A percentile compares a stretch with the other conserved stretches of the same genome.
Evolutionary conservation across 1,140 invertebrate species (phyloP).

Genomic region (Nasonia longicornis): DNA sequence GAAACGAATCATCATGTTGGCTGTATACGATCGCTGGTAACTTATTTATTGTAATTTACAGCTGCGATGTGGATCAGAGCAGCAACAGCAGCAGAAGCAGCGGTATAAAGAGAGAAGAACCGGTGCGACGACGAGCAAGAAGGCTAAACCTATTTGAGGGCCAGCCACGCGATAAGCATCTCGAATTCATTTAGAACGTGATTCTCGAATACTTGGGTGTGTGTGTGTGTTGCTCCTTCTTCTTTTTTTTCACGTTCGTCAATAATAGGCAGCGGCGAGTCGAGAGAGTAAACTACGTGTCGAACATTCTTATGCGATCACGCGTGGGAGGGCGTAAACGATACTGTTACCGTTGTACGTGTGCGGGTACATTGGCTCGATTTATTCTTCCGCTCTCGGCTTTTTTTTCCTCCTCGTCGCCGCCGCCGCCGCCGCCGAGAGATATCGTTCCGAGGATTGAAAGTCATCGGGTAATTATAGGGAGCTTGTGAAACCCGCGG

Average conservation of each 20-base stretch:
- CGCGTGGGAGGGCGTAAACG: constrained; percentile 41
- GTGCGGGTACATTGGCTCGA: constrained; percentile 8
- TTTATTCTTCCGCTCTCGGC: constrained; percentile 5
- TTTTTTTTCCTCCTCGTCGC: background rate
- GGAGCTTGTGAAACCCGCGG: background rate
- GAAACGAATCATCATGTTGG: constrained; percentile 32
- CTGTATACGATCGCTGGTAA: background rate
- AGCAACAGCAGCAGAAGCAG: background rate
- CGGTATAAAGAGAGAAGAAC: constrained; percentile 11
- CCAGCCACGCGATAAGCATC: constrained; percentile 29
- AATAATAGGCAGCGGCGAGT: background rate
- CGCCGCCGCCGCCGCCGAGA: background rate
- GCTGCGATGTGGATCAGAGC: constrained; percentile 26
- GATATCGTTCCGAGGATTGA: constrained; percentile 12
- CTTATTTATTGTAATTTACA: constrained; percentile 43
- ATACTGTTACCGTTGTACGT: constrained; percentile 32
- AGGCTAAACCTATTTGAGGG: constrained; percentile 19
- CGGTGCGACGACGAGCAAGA: background rate
- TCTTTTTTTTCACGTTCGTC: background rate
- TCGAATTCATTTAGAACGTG: constrained; percentile 41
- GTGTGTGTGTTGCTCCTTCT: background rate
- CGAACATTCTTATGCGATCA: constrained; percentile 38
- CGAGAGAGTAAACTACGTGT: constrained; percentile 40
- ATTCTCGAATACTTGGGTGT: constrained; percentile 13
- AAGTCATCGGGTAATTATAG: constrained; percentile 44